Conservation (phyloP, 2,797 vertebrate species). For the Cuculus canorus region DNA sequence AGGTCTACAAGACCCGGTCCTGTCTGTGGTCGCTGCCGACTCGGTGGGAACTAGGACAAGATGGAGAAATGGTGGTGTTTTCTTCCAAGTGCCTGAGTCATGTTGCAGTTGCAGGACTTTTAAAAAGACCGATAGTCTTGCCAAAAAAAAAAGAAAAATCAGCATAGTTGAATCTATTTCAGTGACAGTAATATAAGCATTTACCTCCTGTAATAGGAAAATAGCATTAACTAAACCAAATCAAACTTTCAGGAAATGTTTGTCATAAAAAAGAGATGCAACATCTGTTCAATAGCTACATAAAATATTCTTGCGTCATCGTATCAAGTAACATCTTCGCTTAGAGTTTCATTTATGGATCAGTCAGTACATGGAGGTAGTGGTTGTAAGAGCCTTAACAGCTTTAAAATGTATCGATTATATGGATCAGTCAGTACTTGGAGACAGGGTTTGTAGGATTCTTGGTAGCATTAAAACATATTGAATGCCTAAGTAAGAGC, state of each 20-base stretch:
- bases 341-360: not conserved
- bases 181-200: not conserved
- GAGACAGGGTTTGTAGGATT: not conserved
- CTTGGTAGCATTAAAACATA: not conserved
- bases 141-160: not conserved
- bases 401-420: not conserved
- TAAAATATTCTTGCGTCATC: not conserved
- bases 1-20: not conserved
- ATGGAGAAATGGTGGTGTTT: not conserved
- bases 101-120: not conserved
- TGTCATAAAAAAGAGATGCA: not conserved
- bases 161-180: not conserved
- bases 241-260: not conserved
- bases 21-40: not conserved
- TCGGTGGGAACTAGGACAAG: not conserved
- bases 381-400: not conserved
- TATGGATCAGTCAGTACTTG: not conserved
- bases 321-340: not conserved
- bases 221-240: not conserved
- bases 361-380: not conserved
- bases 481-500: not conserved
- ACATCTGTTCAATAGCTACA: not conserved
- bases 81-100: not conserved
- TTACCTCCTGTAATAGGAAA: not conserved
- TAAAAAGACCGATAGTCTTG: not conserved